A percentile compares a stretch with the other conserved stretches of the same genome.
Evolutionary conservation across 2,888 invertebrate species (phyloP).

Genomic region (Hirudinaria manillensis): DNA sequence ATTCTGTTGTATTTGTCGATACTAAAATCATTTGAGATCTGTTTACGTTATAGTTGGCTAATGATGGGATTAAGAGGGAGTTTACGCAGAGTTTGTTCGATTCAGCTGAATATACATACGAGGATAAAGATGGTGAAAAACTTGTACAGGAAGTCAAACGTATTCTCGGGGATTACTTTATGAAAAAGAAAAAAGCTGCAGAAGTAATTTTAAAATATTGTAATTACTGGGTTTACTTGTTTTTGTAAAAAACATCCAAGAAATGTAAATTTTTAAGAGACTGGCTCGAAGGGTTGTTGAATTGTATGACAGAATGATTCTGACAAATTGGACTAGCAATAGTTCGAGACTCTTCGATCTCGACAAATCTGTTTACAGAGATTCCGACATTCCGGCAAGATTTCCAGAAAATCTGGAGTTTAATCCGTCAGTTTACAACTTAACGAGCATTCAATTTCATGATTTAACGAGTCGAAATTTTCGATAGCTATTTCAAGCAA

Average conservation of each 20-base stretch:
- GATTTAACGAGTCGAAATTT: not conserved
- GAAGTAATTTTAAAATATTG: conserved; percentile 44
- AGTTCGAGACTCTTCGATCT: conserved; percentile 43
- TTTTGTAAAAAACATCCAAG: not conserved
- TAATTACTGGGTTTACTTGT: not conserved
- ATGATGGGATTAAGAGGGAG: conserved; percentile 53
- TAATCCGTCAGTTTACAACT: conserved; percentile 46
- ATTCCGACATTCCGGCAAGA: conserved; percentile 52
- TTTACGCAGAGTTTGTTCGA: conserved; percentile 52
- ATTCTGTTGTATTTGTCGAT: not conserved
- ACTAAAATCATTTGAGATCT: not conserved
- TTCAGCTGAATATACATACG: conserved; percentile 50
- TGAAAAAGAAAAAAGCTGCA: conserved; percentile 50
- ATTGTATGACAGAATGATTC: conserved; percentile 43
- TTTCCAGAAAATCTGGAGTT: conserved; percentile 48
- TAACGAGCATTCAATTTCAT: not conserved
- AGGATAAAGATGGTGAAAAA: conserved; percentile 50
- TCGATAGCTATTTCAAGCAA: conserved; percentile 52
- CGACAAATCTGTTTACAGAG: conserved; percentile 46
- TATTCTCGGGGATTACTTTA: conserved; percentile 49
- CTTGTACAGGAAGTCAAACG: conserved; percentile 50
- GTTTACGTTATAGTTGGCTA: conserved; percentile 48
- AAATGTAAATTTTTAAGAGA: conserved; percentile 42
- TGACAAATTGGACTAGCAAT: conserved; percentile 39
- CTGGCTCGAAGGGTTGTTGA: conserved; percentile 48